Evolutionary conservation across 1,140 invertebrate genomes (phyloP).

Genomic region (Halictus rubicundus): DNA sequence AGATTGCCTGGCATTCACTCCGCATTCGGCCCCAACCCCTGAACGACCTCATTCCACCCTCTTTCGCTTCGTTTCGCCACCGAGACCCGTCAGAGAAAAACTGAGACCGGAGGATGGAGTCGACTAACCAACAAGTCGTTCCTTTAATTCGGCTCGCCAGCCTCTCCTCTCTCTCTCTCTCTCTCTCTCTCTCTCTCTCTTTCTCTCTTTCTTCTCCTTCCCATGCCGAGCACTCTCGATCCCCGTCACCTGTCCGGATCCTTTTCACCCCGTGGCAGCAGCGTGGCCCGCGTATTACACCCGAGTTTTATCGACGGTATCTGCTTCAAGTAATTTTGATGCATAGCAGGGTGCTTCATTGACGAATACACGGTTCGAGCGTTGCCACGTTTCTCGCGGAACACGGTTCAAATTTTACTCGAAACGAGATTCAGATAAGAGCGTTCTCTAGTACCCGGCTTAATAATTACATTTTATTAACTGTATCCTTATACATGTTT

Average conservation of each 20-base stretch:
- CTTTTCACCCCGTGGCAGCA: too few species aligned
- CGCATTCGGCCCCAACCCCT: background rate
- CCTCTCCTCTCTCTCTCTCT: slow-evolving; percentile 44
- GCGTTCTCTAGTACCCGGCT: too few species aligned
- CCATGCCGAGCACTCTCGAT: background rate
- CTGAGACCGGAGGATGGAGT: slow-evolving; percentile 59
- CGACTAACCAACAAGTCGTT: slow-evolving; percentile 76
- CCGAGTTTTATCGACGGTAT: too few species aligned
- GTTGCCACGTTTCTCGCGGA: too few species aligned
- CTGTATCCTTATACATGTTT: too few species aligned
- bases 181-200: background rate
- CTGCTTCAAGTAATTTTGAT: too few species aligned
- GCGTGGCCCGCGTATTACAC: too few species aligned
- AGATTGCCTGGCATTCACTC: slow-evolving; percentile 73
- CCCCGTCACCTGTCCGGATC: background rate
- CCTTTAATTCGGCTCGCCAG: slow-evolving; percentile 66
- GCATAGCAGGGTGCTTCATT: too few species aligned
- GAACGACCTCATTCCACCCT: slow-evolving; percentile 47
- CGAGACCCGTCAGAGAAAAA: slow-evolving; percentile 57
- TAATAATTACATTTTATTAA: too few species aligned
- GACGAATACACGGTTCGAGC: too few species aligned
- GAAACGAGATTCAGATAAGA: too few species aligned
- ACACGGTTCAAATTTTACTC: too few species aligned
- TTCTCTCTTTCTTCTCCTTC: background rate
- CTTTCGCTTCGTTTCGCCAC: slow-evolving; percentile 39